These are phyloP conservation scores for Platygyra sinensis DNA, from an alignment of 64 coral and sea anemone species.

Conservation along the genomic window DNA sequence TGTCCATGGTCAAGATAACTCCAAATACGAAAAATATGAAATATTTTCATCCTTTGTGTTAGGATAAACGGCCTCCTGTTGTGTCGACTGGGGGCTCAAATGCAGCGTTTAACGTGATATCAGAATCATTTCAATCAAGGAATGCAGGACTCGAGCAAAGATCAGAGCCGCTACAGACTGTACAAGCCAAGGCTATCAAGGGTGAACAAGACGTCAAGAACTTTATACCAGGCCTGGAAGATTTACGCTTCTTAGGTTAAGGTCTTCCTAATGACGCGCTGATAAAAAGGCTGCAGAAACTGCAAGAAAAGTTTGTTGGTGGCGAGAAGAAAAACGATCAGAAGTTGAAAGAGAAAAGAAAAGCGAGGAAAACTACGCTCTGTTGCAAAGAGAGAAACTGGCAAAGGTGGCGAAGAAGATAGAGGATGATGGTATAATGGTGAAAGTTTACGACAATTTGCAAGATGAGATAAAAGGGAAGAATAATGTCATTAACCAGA, in stretches of 20 bases:
- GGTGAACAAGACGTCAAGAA: slow-evolving; percentile 54
- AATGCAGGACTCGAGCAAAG: background rate
- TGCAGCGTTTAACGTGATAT: too few relatives aligned
- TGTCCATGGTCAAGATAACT: too few relatives aligned
- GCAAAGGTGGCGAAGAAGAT: slow-evolving; percentile 71
- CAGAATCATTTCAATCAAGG: background rate
- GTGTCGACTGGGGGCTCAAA: background rate
- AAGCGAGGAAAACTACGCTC: slow-evolving; percentile 72
- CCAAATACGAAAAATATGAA: too few relatives aligned
- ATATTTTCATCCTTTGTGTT: background rate
- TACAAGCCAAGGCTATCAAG: slow-evolving; percentile 17
- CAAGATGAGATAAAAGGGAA: slow-evolving; percentile 94
- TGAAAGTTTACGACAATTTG: slow-evolving; percentile 91
- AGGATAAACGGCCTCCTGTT: slow-evolving; percentile 1
- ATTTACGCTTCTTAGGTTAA: slow-evolving; percentile 31
- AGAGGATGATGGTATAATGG: slow-evolving; percentile 89
- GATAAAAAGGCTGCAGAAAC: too few relatives aligned
- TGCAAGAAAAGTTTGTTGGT: too few relatives aligned
- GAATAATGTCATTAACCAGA: slow-evolving; percentile 49
- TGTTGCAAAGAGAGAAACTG: slow-evolving; percentile 76
- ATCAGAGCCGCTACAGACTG: slow-evolving; percentile 26
- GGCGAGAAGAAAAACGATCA: too few relatives aligned
- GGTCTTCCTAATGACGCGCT: slow-evolving; percentile 38
- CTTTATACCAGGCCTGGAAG: slow-evolving; percentile 42
- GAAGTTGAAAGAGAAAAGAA: too few relatives aligned